Base-by-base conservation (phyloP, 2,888 invertebrate species). In the Hybos culiciformis region DNA sequence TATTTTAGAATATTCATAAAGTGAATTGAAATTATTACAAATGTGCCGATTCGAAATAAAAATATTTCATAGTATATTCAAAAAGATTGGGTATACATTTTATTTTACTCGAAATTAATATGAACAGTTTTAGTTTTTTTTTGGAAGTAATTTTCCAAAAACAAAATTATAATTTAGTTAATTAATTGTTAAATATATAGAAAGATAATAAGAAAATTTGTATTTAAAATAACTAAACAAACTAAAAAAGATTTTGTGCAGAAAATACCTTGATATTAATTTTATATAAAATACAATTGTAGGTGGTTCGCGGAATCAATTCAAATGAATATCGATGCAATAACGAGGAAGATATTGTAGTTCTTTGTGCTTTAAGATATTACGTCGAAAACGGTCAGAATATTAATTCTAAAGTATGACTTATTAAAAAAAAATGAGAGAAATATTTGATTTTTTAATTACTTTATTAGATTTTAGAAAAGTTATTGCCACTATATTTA, bases 271-370 rank as follows among this genome's bases (percentile, higher is more conserved):
- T n/a, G n/a, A n/a, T n/a, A n/a, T n/a, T 24, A 8, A 8, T 24
- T 24, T 8, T 24, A 24, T 24, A 24, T 24, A 24, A 24, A 8
- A 24, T 8, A 26, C 20, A 23, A 14, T 14, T 26, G 4, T 23
- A 57, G 56, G 48, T 94, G 5, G 77, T 84, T 1, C 75, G 84
- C 43, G 94, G 94, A 2, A 76, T 94, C 15, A 90, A 87, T 62
- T 85, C 80, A 60, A 93, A 93, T 8, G 94, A 96, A 66, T 96
- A 93, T 60, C 74, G 88, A 43, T 93, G 83, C 59, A 74, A 74
- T 50, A 74, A 73, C 54, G 90, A 92, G 60, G 82, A 80, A 51
- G 91, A 93, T 56, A 70, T 92, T 41, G 86, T 90, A 0, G 82
- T 85, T 72, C 74, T 94, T 38, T 83, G 87, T 32, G 90, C 92